Evolutionary conservation across 2,797 vertebrate species (phyloP), one percentile per base, ranked within the genome.

Genomic region (Anabas testudineus): DNA sequence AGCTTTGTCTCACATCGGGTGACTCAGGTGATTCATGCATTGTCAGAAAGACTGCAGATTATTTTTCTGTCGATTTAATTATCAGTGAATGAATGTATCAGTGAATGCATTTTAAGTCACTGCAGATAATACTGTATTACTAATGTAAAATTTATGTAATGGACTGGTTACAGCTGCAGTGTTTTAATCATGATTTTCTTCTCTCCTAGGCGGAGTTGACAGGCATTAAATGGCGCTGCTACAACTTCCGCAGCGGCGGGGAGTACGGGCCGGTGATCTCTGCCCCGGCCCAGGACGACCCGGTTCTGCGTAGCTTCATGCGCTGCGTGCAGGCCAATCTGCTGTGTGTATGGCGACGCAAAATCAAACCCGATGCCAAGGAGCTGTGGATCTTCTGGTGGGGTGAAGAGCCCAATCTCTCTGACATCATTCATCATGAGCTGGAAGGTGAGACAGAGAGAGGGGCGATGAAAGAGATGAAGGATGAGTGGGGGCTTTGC

Each of bases 361-460:
- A 97, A 28, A 95, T 96, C 94, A 97, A 95, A 85, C 97, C 98
- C 2, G 93, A 94, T 10, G 91, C 92, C 88, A 99, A 98, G 92
- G 96, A 99, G 71, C 95, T 99, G 45, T 99, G 98, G 98, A 97
- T 99, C 92, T 99, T 98, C 95, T 99, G 98, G 98, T 99, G 98
- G 97, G 98, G 98, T 4, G 98, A 99, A 0, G 96, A 98, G 74
- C 97, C 97, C 65, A 97, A 97, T 85, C 95, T 99, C 36, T 92
- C 94, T 0, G 95, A 97, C 59, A 94, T 99, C 87, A 99, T 99
- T 84, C 98, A 99, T 91, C 96, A 95, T 0, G 97, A 99, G 83
- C 95, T 99, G 69, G 95, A 97, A 94, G 96, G 97, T 99, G 93
- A 96, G 96, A 18, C 21, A 30, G 19, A 24, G 93, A 97, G 95